These are phyloP conservation scores for Thymelicus lineola DNA, from an alignment of 2,888 invertebrate species.

Conservation along the genomic window DNA sequence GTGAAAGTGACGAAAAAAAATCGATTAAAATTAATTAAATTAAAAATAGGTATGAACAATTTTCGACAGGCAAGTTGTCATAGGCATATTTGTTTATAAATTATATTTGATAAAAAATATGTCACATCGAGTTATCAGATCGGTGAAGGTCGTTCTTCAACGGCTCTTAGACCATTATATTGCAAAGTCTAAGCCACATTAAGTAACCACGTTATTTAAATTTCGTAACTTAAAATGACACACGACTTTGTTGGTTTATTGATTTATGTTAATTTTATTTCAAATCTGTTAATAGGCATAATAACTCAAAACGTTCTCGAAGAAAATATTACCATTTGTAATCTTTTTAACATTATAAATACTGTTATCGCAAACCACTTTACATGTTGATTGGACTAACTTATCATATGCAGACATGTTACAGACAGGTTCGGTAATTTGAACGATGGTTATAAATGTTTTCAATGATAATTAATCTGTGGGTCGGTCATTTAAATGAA, in stretches of 20 bases:
- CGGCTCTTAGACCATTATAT: too few relatives aligned
- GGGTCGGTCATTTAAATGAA: constrained; percentile 15
- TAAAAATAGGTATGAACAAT: too few relatives aligned
- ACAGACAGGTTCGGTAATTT: constrained; percentile 22
- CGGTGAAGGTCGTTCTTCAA: too few relatives aligned
- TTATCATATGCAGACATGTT: constrained; percentile 28
- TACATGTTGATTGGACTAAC: constrained; percentile 26
- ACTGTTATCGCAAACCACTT: constrained; percentile 6
- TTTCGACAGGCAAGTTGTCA: too few relatives aligned
- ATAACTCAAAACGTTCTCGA: not conserved
- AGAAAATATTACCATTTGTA: constrained; percentile 1
- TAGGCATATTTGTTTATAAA: too few relatives aligned
- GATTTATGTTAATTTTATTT: constrained; percentile 14
- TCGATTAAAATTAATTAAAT: too few relatives aligned
- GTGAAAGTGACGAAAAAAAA: too few relatives aligned
- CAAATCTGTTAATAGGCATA: not conserved
- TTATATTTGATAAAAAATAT: too few relatives aligned
- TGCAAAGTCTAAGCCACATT: not conserved
- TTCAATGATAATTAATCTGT: constrained; percentile 19
- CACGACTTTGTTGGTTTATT: constrained; percentile 1
- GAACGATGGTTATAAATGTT: constrained; percentile 16
- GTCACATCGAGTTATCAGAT: too few relatives aligned
- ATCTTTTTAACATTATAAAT: not conserved
- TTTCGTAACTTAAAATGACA: constrained; percentile 3
- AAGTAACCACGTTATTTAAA: not conserved